phyloP scores from a whole-genome alignment of 2,888 invertebrate genomes.

The Clivina fossor region DNA sequence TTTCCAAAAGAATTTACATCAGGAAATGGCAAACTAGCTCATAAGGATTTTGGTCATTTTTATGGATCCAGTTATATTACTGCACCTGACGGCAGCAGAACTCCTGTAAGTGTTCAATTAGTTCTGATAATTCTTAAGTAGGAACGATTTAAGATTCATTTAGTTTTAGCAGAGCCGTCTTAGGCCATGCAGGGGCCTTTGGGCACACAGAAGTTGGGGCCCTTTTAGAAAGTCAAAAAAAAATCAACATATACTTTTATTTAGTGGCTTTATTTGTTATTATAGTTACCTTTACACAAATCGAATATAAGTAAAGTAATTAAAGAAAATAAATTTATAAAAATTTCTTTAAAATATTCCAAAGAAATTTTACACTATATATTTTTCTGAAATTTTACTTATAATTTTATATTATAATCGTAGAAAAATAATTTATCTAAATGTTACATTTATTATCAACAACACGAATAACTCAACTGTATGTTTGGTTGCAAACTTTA shows the following conservation, averaged over 20 bases:
- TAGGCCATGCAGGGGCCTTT: constrained; percentile 5
- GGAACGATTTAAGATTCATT: not conserved
- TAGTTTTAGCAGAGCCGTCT: not conserved
- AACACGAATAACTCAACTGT: not conserved
- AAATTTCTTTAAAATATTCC: too few relatives aligned
- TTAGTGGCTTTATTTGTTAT: too few relatives aligned
- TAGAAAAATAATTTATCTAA: not conserved
- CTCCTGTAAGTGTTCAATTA: constrained; percentile 82
- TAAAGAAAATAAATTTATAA: too few relatives aligned
- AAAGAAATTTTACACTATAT: too few relatives aligned
- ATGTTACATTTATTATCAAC: not conserved
- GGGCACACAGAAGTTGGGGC: not conserved
- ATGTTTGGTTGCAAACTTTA: constrained; percentile 4
- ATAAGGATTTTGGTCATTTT: constrained; percentile 85
- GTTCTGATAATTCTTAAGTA: not conserved
- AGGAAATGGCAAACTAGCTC: constrained; percentile 75
- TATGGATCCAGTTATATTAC: constrained; percentile 95
- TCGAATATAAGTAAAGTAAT: too few relatives aligned
- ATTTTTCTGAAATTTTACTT: not conserved
- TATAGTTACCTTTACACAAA: too few relatives aligned
- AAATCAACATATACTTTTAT: not conserved
- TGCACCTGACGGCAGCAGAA: constrained; percentile 89
- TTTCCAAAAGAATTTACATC: constrained; percentile 84
- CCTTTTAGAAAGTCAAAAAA: not conserved
- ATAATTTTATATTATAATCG: not conserved